Conservation (phyloP, 92 coral and sea anemone species). For the Porites divaricata region DNA sequence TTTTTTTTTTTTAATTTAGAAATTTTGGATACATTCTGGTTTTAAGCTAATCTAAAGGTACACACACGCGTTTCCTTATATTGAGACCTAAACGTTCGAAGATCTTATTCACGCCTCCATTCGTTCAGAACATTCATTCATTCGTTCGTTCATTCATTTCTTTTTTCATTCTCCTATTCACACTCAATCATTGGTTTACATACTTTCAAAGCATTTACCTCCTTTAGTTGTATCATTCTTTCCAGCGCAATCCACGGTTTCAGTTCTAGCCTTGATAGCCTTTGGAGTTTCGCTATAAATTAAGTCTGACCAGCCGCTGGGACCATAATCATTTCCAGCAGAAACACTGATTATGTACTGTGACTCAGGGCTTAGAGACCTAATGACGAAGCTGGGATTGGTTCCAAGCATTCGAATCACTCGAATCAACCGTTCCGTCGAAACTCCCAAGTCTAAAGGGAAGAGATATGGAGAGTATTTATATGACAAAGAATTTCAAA, state of each 20-base stretch:
- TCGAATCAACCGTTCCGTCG: neutral
- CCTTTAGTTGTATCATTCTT: neutral
- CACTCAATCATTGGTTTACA: too few species aligned
- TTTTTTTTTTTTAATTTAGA: too few species aligned
- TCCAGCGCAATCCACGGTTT: neutral
- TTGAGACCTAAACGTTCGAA: too few species aligned
- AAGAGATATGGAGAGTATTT: too few species aligned
- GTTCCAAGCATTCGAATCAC: neutral
- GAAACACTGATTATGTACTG: conserved; percentile 2
- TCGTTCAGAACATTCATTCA: neutral
- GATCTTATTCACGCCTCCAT: too few species aligned
- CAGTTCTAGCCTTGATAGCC: conserved; percentile 13
- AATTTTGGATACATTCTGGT: too few species aligned
- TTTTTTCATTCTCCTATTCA: neutral
- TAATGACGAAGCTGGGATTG: neutral
- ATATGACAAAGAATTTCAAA: neutral
- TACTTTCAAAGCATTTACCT: neutral
- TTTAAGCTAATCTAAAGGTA: too few species aligned
- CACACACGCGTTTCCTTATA: too few species aligned
- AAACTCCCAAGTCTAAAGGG: neutral
- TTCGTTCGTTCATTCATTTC: neutral
- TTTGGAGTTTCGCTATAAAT: neutral
- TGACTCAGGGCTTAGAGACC: conserved; percentile 3
- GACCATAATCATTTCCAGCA: conserved; percentile 18
- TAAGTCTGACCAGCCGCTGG: neutral